These are phyloP conservation scores for Myopa testacea DNA, from an alignment of 2,888 invertebrate genomes.

Conservation along the genomic window DNA sequence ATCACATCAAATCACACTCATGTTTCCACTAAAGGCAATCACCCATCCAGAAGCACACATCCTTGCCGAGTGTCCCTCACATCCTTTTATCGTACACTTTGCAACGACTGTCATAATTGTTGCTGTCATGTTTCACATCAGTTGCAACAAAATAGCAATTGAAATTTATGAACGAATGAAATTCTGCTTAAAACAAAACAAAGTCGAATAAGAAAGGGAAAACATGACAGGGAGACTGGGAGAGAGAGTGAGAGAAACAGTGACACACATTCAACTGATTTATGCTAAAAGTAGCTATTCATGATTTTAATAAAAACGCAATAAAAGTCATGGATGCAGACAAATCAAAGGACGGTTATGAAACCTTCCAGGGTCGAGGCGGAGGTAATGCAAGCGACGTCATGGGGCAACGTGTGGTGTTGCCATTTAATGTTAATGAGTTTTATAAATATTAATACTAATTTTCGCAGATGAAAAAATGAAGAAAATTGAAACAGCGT, in stretches of 20 bases:
- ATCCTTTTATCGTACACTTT: slow-evolving; percentile 29
- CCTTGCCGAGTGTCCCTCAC: slow-evolving; percentile 22
- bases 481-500: background rate
- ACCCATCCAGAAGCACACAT: slow-evolving; percentile 46
- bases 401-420: too few species aligned
- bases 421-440: slow-evolving; percentile 11
- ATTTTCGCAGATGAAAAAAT: background rate
- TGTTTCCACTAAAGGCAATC: background rate
- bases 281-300: too few species aligned
- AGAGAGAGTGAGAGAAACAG: too few species aligned
- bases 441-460: slow-evolving; percentile 25
- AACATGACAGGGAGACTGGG: background rate
- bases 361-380: too few species aligned
- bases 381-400: too few species aligned
- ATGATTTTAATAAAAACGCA: too few species aligned
- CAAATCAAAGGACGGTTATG: too few species aligned
- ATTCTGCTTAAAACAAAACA: background rate
- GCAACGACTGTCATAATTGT: slow-evolving; percentile 46
- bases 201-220: background rate
- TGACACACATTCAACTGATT: background rate
- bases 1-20: background rate
- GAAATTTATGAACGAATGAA: slow-evolving; percentile 42
- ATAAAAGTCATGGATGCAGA: background rate
- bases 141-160: slow-evolving; percentile 40
- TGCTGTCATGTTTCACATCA: slow-evolving; percentile 45